phyloP scores from a whole-genome alignment of 2,888 invertebrate species.

The Drosophila lacicola region DNA sequence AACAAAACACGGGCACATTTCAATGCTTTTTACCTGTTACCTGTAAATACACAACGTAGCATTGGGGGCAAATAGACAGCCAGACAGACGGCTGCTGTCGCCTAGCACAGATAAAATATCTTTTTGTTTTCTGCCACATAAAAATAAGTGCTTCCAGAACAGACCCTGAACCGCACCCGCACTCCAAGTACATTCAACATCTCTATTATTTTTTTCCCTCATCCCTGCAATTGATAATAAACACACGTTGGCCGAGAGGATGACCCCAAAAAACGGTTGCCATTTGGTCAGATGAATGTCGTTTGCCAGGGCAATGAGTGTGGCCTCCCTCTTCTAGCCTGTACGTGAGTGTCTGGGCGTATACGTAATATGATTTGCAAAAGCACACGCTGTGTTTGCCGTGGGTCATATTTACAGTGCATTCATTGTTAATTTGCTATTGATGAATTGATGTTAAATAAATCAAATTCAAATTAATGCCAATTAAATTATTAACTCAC shows the following conservation, averaged over 20 bases:
- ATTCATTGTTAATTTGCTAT: slow-evolving; percentile 36
- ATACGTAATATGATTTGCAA: slow-evolving; percentile 13
- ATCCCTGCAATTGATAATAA: slow-evolving; percentile 65
- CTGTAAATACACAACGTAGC: slow-evolving; percentile 63
- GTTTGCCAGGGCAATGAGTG: slow-evolving; percentile 28
- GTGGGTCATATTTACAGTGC: slow-evolving; percentile 4
- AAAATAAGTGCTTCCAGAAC: slow-evolving; percentile 57
- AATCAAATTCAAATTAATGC: slow-evolving; percentile 41
- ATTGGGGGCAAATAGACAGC: slow-evolving; percentile 28
- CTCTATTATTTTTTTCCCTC: slow-evolving; percentile 2
- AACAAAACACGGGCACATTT: slow-evolving; percentile 76
- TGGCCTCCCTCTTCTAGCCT: too few species aligned
- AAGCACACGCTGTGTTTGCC: not conserved
- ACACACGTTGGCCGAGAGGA: slow-evolving; percentile 31
- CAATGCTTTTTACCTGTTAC: slow-evolving; percentile 73
- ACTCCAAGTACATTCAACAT: slow-evolving; percentile 10
- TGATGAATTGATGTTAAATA: slow-evolving; percentile 26
- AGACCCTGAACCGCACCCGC: not conserved
- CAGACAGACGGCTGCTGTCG: slow-evolving; percentile 49
- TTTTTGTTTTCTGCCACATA: slow-evolving; percentile 49
- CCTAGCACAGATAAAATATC: slow-evolving; percentile 62
- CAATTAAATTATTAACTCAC: slow-evolving; percentile 47
- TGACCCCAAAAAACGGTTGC: slow-evolving; percentile 55
- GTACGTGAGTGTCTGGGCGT: not conserved
- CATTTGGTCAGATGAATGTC: slow-evolving; percentile 51